Percentiles rank a stretch among this genome's conserved stretches.
Conservation (phyloP, 2,888 invertebrate genomes). For the Artemia sinica region DNA sequence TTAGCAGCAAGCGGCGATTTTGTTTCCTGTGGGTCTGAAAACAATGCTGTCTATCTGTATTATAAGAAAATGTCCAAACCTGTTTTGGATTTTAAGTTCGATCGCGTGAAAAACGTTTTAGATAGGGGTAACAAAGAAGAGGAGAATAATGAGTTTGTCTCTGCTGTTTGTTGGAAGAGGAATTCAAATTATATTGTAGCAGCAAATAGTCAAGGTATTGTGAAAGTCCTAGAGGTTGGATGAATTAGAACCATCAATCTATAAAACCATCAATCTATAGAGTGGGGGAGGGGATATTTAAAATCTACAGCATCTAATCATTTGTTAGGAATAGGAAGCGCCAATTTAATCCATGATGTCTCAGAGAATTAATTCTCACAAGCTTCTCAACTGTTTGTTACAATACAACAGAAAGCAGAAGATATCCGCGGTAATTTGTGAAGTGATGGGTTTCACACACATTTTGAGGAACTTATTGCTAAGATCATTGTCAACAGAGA, state of each 20-base stretch:
- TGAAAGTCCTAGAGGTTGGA: slow-evolving; percentile 64
- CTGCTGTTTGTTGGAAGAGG: slow-evolving; percentile 83
- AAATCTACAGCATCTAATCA: no score
- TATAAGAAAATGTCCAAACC: slow-evolving; percentile 74
- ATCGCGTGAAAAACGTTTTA: slow-evolving; percentile 55
- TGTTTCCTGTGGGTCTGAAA: slow-evolving; percentile 84
- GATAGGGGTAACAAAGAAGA: slow-evolving; percentile 60
- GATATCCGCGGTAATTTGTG: no score
- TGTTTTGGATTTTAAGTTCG: slow-evolving; percentile 69
- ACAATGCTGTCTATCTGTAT: slow-evolving; percentile 78
- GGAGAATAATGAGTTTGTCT: slow-evolving; percentile 68
- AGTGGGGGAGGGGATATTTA: no score
- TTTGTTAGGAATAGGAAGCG: no score
- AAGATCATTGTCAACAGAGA: no score
- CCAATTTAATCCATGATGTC: no score
- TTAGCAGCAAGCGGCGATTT: slow-evolving; percentile 79
- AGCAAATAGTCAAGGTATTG: slow-evolving; percentile 82
- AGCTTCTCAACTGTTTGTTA: no score
- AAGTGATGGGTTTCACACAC: no score
- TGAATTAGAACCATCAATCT: slow-evolving; percentile 30
- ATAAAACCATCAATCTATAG: no score
- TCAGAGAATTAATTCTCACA: no score
- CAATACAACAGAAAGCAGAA: no score
- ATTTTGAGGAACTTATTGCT: no score
- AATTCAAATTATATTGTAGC: slow-evolving; percentile 68